Evolutionary conservation across 2,113 vertebrate species (phyloP).

Genomic region (Corvus moneduloides): DNA sequence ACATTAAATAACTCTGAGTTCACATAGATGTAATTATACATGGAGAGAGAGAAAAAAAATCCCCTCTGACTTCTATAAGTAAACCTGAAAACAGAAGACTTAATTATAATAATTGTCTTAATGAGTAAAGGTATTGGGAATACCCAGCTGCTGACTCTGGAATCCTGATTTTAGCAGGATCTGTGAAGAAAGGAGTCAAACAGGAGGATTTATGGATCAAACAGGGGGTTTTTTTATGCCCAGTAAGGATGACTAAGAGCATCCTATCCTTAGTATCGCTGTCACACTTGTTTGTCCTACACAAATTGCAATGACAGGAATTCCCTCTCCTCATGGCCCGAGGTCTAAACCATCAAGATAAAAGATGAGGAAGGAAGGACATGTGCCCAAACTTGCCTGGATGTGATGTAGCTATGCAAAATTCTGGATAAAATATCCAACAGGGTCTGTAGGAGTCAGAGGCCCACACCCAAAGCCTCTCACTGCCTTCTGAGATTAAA

Average conservation of each 20-base stretch:
- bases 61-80: constrained; percentile 6
- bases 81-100: constrained; percentile 38
- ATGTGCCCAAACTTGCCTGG: neutral
- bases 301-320: neutral
- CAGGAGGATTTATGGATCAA: neutral
- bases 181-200: neutral
- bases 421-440: neutral
- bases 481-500: neutral
- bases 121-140: constrained; percentile 16
- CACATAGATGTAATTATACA: constrained; percentile 4
- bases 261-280: neutral
- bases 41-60: neutral
- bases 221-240: neutral
- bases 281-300: neutral
- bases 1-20: neutral
- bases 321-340: neutral
- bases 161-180: neutral
- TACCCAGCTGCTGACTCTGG: constrained; percentile 2
- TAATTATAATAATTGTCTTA: constrained; percentile 48
- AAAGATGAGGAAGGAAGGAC: neutral
- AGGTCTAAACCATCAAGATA: neutral
- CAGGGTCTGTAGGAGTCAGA: neutral
- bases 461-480: neutral
- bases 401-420: neutral
- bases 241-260: neutral